Base-by-base conservation (phyloP, 1,140 invertebrate genomes). In the Drosophila mayri region DNA sequence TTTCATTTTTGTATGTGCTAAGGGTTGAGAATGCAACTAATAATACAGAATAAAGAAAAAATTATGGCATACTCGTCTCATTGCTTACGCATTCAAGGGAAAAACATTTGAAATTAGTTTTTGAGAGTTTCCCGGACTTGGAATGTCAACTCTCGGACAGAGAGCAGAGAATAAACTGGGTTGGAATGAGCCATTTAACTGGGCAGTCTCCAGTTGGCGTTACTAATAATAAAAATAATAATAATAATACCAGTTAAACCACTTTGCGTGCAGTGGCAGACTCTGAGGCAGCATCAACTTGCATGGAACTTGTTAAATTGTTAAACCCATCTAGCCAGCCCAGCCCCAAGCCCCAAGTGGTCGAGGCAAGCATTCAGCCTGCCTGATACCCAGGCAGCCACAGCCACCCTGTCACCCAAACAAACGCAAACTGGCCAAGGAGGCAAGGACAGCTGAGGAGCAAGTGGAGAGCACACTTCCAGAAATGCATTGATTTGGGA, bases 181-280 rank as follows among this genome's bases (percentile, higher is more conserved):
- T 37, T 68, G 58, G 57, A 82, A 58, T 46, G 32, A 35, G 40
- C 66, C 44, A 47, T 61, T 63, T 64, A 70, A 62, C 77, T 60
- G 57, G 71, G 65, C 68, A 75, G 47, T 60, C 32, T 80, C 25
- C 67, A 76, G 65, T 52, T 72, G 65, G 78, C 73, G 70, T 72
- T 81, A 81, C 72, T 85, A 76, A 84, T 84, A 84, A 80, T 84
- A 76, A 60, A 50, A 73, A 60, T 50, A 72, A 72, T 67, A 67
- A 76, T 85, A 80, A 75, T 80, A 85, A 85, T 76, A 84, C 81
- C 81, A 84, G 81, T 84, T 84, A 76, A 76, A 85, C 81, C 81
- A 84, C 81, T 84, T 84, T 84, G 81, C 72, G 66, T 73, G 81
- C 81, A 85, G 32, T 49, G 81, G 81, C 81, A 84, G 81, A 84